Evolutionary conservation across 2,888 invertebrate species (phyloP).

Genomic region (Protonemura montana): DNA sequence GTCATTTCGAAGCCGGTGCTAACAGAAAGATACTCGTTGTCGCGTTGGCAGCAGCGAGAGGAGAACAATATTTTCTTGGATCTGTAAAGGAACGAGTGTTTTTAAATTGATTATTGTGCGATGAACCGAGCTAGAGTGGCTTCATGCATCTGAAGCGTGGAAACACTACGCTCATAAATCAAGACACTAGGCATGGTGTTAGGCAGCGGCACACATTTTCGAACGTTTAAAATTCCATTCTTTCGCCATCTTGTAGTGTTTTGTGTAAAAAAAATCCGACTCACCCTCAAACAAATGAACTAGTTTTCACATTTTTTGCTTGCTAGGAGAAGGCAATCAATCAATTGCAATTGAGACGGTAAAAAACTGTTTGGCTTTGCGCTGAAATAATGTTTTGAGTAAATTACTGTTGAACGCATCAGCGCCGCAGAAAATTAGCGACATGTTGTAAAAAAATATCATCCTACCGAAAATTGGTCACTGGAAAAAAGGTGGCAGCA

Average conservation of each 20-base stretch:
- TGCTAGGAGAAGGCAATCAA: constrained; percentile 36
- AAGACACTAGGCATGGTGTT: not conserved
- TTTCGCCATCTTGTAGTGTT: constrained; percentile 23
- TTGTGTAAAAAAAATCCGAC: not conserved
- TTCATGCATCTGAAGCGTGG: not conserved
- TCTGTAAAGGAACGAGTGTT: not conserved
- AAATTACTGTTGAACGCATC: constrained; percentile 27
- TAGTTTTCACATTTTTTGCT: not conserved
- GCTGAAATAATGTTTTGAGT: not conserved
- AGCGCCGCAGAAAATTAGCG: constrained; percentile 18
- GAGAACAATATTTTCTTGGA: not conserved
- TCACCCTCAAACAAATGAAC: constrained; percentile 1
- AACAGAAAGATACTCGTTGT: not conserved
- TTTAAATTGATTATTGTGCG: not conserved
- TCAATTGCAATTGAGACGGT: constrained; percentile 45
- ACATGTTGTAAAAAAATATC: not conserved
- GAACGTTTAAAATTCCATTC: constrained; percentile 40
- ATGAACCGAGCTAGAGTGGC: not conserved
- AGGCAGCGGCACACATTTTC: constrained; percentile 21
- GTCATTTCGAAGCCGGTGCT: not conserved
- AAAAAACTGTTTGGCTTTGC: constrained; percentile 20
- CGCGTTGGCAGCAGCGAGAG: not conserved
- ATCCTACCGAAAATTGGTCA: no score
- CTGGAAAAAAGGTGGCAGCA: no score
- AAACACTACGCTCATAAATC: not conserved